Conservation (phyloP, 2,888 invertebrate species). For the Vesta saturnalis region DNA sequence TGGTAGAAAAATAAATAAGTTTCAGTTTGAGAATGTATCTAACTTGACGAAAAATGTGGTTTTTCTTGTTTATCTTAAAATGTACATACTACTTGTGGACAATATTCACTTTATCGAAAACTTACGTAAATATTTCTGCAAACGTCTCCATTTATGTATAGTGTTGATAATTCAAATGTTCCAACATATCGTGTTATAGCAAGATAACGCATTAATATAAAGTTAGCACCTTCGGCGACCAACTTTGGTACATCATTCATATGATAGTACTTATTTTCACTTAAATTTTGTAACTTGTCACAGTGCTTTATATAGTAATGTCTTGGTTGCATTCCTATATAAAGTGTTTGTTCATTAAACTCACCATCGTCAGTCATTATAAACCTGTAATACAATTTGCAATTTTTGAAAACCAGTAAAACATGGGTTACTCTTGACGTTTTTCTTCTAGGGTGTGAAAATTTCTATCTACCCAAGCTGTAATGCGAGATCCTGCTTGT, state of each 20-base stretch:
- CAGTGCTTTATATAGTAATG: conserved; percentile 67
- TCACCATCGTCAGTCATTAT: background rate
- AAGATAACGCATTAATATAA: conserved; percentile 70
- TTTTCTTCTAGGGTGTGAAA: conserved; percentile 74
- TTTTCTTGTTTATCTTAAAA: too few relatives aligned
- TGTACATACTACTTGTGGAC: too few relatives aligned
- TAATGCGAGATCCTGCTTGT: conserved; percentile 69
- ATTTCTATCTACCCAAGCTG: conserved; percentile 68
- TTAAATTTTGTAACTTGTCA: conserved; percentile 62
- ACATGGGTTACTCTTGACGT: conserved; percentile 60
- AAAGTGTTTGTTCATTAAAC: conserved; percentile 65
- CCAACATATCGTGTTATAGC: conserved; percentile 67
- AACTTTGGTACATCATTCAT: conserved; percentile 64
- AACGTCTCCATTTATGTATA: conserved; percentile 69
- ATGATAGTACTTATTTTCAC: conserved; percentile 65
- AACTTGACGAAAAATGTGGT: too few relatives aligned
- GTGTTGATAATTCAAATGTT: conserved; percentile 65
- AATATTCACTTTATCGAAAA: too few relatives aligned
- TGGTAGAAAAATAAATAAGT: too few relatives aligned
- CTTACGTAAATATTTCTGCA: conserved; percentile 71
- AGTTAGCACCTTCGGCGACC: conserved; percentile 71
- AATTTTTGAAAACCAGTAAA: too few relatives aligned
- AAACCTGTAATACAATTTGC: background rate
- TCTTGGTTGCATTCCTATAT: conserved; percentile 65
- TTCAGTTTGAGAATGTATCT: too few relatives aligned